phyloP scores from a whole-genome alignment of 2,797 vertebrate genomes.

The Cuculus canorus region DNA sequence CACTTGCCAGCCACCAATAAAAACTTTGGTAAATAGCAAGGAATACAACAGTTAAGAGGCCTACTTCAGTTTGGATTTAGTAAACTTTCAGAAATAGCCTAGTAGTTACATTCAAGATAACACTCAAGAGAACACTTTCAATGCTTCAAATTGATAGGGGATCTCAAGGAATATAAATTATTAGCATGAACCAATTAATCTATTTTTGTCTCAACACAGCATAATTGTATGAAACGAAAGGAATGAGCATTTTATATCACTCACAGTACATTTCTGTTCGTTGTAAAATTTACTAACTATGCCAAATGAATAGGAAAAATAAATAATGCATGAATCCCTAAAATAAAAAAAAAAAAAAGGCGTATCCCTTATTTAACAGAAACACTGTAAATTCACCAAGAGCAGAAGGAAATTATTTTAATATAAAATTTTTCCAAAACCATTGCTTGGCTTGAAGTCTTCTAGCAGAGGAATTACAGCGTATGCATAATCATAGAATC shows the following conservation, averaged over 20 bases:
- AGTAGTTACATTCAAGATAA: background rate
- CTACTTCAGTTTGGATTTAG: background rate
- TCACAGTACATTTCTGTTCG: background rate
- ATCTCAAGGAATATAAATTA: background rate
- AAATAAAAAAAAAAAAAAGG: background rate
- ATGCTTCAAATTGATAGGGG: background rate
- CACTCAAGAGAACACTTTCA: background rate
- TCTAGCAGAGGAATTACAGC: background rate
- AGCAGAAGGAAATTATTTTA: background rate
- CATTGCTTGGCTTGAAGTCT: background rate
- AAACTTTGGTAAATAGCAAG: background rate
- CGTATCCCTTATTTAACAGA: background rate
- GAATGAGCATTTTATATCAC: background rate
- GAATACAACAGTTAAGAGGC: background rate
- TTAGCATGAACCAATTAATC: background rate
- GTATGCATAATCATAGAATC: too few species aligned
- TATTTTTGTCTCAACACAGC: background rate
- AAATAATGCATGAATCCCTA: background rate
- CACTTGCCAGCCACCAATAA: background rate
- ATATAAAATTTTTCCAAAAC: background rate
- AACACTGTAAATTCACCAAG: background rate
- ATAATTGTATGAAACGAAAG: background rate
- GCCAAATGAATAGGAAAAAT: background rate
- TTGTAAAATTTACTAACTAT: background rate
- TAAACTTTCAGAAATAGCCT: conserved; percentile 25